A percentile compares a stretch with the other conserved stretches of the same genome.
Evolutionary conservation across 2,113 vertebrate genomes (phyloP).

Genomic region (Numenius arquata): DNA sequence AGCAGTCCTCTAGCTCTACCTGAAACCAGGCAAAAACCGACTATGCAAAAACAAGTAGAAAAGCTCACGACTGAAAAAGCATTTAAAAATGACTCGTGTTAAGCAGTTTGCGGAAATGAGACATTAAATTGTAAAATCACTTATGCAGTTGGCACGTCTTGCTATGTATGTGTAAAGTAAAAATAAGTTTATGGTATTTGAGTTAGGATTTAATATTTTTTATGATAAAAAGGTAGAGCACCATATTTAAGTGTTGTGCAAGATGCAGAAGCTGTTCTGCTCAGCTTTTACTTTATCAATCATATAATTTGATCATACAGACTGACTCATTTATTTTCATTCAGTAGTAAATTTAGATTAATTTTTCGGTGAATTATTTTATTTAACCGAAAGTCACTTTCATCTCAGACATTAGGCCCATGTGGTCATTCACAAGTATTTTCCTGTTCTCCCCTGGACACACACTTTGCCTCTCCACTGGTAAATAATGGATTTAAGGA

Average conservation of each 20-base stretch:
- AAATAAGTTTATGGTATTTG: not conserved
- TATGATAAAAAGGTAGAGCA: not conserved
- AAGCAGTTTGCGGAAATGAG: not conserved
- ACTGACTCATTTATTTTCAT: not conserved
- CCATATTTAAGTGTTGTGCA: not conserved
- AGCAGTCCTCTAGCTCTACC: not conserved
- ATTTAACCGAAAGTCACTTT: not conserved
- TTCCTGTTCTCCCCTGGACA: not conserved
- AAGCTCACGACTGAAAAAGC: not conserved
- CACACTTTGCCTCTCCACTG: not conserved
- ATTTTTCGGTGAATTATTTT: not conserved
- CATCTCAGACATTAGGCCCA: fast-evolving
- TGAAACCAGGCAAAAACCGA: not conserved
- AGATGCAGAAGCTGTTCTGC: not conserved
- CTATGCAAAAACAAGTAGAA: not conserved
- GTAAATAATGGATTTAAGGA: not conserved
- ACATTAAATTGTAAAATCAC: not conserved
- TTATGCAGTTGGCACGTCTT: fast-evolving
- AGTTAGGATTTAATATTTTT: not conserved
- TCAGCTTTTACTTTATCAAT: not conserved
- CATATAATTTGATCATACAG: not conserved
- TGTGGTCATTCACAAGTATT: not conserved
- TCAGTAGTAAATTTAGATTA: not conserved
- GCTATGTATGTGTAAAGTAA: not conserved
- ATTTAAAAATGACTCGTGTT: not conserved